Evolutionary conservation across 1,140 invertebrate species (phyloP).

Genomic region (Drosophila nikananu): DNA sequence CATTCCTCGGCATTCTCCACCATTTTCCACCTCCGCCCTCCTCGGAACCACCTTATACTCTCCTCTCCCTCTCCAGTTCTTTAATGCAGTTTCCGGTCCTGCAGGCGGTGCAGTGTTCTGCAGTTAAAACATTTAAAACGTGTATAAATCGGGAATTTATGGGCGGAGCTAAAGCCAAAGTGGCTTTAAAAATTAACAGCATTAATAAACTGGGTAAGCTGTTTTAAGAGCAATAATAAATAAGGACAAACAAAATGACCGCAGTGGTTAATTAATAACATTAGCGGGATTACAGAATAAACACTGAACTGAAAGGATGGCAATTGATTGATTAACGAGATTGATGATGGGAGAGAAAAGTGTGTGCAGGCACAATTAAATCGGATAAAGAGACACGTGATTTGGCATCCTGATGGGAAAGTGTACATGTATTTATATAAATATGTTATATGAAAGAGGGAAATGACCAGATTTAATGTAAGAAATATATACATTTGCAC

Average conservation of each 20-base stretch:
- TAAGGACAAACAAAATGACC: conserved; percentile 18
- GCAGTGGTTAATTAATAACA: conserved; percentile 49
- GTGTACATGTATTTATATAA: neutral
- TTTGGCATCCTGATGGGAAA: neutral
- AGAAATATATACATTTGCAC: neutral
- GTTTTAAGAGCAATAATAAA: conserved; percentile 37
- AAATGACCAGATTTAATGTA: neutral
- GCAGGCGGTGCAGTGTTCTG: conserved; percentile 40
- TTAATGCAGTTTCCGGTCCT: conserved; percentile 50
- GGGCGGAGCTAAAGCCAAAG: conserved; percentile 31
- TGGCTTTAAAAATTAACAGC: conserved; percentile 75
- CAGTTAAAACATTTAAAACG: conserved; percentile 69
- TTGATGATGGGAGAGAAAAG: neutral
- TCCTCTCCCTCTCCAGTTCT: conserved; percentile 5
- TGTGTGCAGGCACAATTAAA: neutral
- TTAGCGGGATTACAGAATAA: conserved; percentile 30
- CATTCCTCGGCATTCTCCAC: conserved; percentile 24
- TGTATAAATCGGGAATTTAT: conserved; percentile 65
- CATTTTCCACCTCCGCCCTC: conserved; percentile 30
- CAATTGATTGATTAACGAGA: conserved; percentile 24
- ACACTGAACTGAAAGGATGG: conserved; percentile 3
- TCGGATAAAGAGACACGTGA: neutral
- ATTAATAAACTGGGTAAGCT: conserved; percentile 50
- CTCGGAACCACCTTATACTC: conserved; percentile 27
- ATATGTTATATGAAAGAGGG: neutral